Evolutionary conservation across 2,113 vertebrate genomes (phyloP).

Genomic region (Sylvia atricapilla): DNA sequence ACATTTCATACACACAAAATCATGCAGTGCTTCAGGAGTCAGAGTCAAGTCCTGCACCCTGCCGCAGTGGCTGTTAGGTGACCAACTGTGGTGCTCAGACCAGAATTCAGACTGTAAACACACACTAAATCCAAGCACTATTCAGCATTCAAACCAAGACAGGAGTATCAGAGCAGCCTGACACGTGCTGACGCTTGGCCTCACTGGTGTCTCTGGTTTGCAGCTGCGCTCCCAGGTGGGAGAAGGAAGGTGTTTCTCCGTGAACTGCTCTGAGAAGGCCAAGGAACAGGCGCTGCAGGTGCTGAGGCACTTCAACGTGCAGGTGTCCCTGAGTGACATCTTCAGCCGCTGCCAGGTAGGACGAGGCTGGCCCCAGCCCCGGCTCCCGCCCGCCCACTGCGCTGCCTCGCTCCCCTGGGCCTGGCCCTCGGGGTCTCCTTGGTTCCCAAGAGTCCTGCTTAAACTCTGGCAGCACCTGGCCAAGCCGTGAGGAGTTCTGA

Average conservation of each 20-base stretch:
- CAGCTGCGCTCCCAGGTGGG: conserved; percentile 86
- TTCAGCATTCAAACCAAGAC: not conserved
- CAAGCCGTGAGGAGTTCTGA: not conserved
- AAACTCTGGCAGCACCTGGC: not conserved
- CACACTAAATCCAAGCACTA: not conserved
- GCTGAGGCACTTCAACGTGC: conserved; percentile 82
- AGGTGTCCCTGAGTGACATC: conserved; percentile 71
- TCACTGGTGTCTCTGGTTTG: not conserved
- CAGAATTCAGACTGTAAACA: not conserved
- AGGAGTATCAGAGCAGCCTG: not conserved
- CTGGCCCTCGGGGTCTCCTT: not conserved
- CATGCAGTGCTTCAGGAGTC: not conserved
- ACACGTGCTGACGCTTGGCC: accelerated
- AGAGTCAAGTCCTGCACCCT: not conserved
- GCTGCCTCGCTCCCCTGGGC: not conserved
- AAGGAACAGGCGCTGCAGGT: conserved; percentile 80
- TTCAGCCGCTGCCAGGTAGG: conserved; percentile 91
- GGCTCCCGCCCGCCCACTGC: accelerated
- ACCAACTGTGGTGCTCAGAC: not conserved
- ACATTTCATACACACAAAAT: not conserved
- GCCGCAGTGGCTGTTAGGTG: not conserved
- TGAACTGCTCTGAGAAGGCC: conserved; percentile 85
- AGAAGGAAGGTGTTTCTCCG: conserved; percentile 81
- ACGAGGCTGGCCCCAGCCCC: not conserved
- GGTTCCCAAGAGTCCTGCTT: not conserved